phyloP scores from a whole-genome alignment of 2,113 vertebrate genomes.

The Cyanistes caeruleus region DNA sequence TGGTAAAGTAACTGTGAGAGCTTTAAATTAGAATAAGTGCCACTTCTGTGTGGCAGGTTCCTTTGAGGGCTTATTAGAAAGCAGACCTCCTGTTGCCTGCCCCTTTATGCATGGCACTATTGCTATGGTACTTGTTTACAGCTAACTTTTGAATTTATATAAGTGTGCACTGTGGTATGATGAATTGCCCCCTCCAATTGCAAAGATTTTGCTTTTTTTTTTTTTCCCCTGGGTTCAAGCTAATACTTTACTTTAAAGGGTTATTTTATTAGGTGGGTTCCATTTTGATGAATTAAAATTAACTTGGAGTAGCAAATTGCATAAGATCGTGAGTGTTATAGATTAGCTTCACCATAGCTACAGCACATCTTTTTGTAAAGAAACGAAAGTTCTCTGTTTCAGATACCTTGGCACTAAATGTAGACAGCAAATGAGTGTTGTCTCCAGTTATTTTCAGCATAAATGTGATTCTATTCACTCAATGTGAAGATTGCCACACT shows the following conservation, averaged over 20 bases:
- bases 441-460: background rate
- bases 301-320: constrained; percentile 73
- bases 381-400: constrained; percentile 44
- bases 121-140: constrained; percentile 72
- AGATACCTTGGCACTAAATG: background rate
- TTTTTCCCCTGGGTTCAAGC: constrained; percentile 39
- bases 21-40: constrained; percentile 84
- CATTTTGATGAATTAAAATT: constrained; percentile 77
- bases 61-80: constrained; percentile 83
- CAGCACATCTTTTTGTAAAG: constrained; percentile 66
- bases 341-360: constrained; percentile 76
- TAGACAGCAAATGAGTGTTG: background rate
- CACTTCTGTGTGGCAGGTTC: constrained; percentile 80
- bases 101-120: constrained; percentile 60
- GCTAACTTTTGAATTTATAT: constrained; percentile 71
- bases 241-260: constrained; percentile 74
- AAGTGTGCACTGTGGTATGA: constrained; percentile 33
- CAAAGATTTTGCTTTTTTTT: background rate
- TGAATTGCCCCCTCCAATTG: constrained; percentile 43
- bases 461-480: background rate
- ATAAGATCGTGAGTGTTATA: constrained; percentile 57
- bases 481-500: background rate
- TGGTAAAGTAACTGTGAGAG: constrained; percentile 78
- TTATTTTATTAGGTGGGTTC: constrained; percentile 70
- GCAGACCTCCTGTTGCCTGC: constrained; percentile 72